Base-by-base conservation (phyloP, 2,888 invertebrate genomes). In the Brassicogethes aeneus region DNA sequence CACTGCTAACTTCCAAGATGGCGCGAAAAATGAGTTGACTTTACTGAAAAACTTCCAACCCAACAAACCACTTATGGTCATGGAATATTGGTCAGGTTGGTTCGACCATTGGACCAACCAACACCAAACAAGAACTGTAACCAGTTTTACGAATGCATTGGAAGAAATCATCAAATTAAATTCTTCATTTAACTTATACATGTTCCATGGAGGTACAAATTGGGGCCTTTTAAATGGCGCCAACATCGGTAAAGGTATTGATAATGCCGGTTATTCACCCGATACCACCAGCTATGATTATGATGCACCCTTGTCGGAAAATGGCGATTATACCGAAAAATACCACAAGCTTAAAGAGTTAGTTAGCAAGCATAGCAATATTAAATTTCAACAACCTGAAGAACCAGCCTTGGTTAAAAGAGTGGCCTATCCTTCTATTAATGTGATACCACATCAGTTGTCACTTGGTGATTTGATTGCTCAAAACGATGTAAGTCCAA, bases 121-220 rank as follows among this genome's bases (percentile, higher is more conserved):
- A 2, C 61, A 64, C 39, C 61, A 67, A 17, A 57, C 53, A 7
- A 47, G 55, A 23, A 46, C 47, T 8, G 42, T 45, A 3, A 42
- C 50, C 13, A 46, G 50, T 23, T 64, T 60, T 43, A 49, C 42
- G 8, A 42, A 50, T 7, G 51, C 56, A 40, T 48, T 60, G 8
- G 48, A 59, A 31, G 46, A 45, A 8, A 64, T 65, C 41, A 42
- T 66, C 7, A 42, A 37, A 33, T 63, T 50, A 46, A 58, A 59
- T 1, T 51, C 61, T 10, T 61, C 82, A 37, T 79, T 93, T 29
- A 94, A 91, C 59, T 77, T 93, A 54, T 95, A 93, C 61, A 89
- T 94, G 85, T 92, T 91, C 67, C 84, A 81, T 57, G 94, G 94
- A n/a, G 93, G 94, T 37, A 87, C 87, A 1, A 92, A 87, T 59